These are phyloP conservation scores for Chrysocyon brachyurus DNA, from an alignment of 2,797 vertebrate species.

Conservation along the genomic window DNA sequence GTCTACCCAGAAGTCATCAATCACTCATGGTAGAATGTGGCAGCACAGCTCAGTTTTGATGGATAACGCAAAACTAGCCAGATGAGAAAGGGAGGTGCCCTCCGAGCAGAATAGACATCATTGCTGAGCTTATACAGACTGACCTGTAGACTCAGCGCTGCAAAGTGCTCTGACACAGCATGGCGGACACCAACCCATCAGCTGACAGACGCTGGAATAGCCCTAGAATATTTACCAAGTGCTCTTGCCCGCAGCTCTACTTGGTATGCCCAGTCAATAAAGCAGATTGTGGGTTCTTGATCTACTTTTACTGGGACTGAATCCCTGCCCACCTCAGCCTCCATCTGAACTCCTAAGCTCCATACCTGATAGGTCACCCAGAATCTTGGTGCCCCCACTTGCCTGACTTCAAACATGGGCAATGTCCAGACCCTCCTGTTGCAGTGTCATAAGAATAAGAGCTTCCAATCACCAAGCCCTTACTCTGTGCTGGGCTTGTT, in stretches of 20 bases:
- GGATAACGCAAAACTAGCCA: background rate
- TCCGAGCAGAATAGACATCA: background rate
- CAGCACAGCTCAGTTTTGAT: background rate
- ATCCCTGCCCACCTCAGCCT: background rate
- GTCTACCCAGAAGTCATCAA: background rate
- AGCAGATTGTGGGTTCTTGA: background rate
- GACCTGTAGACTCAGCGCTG: background rate
- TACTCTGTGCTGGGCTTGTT: background rate
- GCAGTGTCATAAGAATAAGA: background rate
- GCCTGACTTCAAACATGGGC: accelerated
- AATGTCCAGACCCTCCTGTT: background rate
- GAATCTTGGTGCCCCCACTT: background rate
- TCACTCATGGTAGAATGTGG: background rate
- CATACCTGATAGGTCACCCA: background rate
- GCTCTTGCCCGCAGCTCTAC: background rate
- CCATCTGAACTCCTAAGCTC: background rate
- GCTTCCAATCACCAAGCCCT: background rate
- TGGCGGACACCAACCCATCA: no score
- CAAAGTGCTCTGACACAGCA: background rate
- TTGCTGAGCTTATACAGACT: background rate
- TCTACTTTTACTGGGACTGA: background rate
- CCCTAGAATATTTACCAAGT: background rate
- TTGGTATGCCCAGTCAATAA: background rate
- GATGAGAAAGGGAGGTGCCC: background rate
- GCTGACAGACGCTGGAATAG: background rate